Percentiles rank a stretch among this genome's conserved stretches.
Evolutionary conservation across 1,140 invertebrate genomes (phyloP).

Genomic region (Drosophila sechellia): DNA sequence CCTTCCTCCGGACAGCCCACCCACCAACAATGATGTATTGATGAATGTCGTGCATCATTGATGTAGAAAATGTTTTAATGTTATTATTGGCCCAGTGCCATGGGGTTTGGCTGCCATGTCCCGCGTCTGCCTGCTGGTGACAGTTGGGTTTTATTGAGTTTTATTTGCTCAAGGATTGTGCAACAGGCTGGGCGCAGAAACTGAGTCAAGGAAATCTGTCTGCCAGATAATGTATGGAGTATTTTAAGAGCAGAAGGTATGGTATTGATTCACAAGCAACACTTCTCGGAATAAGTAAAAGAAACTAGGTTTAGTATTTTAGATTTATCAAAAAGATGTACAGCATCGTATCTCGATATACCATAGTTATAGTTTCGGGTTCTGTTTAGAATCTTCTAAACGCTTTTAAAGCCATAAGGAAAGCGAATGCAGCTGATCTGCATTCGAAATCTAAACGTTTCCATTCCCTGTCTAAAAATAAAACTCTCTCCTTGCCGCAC

Average conservation of each 20-base stretch:
- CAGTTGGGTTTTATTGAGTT: conserved; percentile 78
- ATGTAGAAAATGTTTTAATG: conserved; percentile 81
- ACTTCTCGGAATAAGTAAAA: background rate
- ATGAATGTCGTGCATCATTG: conserved; percentile 80
- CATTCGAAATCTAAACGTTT: conserved; percentile 14
- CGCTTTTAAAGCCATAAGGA: background rate
- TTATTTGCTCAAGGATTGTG: conserved; percentile 61
- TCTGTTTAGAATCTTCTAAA: background rate
- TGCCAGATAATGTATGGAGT: background rate
- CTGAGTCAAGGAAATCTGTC: conserved; percentile 4
- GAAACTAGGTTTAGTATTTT: no score
- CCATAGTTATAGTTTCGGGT: no score
- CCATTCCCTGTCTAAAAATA: background rate
- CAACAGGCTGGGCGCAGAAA: conserved; percentile 49
- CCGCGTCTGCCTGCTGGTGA: conserved; percentile 53
- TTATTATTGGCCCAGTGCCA: conserved; percentile 64
- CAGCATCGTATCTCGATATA: no score
- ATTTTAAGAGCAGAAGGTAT: background rate
- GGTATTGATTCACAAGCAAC: background rate
- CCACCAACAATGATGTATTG: conserved; percentile 61
- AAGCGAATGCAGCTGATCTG: background rate
- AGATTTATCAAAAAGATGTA: no score
- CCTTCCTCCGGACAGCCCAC: background rate
- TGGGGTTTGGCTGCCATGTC: background rate
- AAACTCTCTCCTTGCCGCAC: conserved; percentile 10